These are phyloP conservation scores for Aporrectodea caliginosa DNA, from an alignment of 1,140 invertebrate genomes.

Conservation along the genomic window DNA sequence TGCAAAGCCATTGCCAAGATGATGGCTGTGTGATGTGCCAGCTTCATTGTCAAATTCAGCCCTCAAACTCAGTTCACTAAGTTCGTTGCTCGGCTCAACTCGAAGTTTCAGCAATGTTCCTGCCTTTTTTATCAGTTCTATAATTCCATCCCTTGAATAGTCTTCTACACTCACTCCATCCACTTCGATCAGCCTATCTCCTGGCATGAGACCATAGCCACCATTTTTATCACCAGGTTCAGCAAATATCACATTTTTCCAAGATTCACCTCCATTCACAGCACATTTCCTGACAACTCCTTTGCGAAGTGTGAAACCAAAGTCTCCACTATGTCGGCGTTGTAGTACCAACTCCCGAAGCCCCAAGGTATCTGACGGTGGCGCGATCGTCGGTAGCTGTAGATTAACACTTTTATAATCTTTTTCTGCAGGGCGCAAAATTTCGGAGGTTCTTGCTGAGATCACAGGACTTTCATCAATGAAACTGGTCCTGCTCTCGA, in stretches of 20 bases:
- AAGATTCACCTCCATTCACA: not conserved
- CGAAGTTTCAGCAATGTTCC: conserved; percentile 76
- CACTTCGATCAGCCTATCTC: conserved; percentile 86
- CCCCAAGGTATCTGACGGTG: not conserved
- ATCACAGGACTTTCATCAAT: not conserved
- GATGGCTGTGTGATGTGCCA: no score
- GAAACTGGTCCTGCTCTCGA: not conserved
- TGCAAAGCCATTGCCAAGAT: no score
- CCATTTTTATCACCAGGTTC: conserved; percentile 49
- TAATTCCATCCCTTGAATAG: conserved; percentile 82
- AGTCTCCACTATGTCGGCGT: not conserved
- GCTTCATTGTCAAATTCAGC: not conserved
- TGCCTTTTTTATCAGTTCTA: conserved; percentile 84
- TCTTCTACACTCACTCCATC: conserved; percentile 80
- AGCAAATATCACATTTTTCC: not conserved
- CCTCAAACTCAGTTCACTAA: conserved; percentile 68
- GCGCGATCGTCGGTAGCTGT: not conserved
- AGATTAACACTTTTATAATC: not conserved
- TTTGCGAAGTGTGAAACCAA: not conserved
- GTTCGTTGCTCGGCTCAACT: conserved; percentile 62
- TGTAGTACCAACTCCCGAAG: not conserved
- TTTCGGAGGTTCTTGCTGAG: not conserved
- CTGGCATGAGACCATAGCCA: conserved; percentile 78
- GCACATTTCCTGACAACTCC: not conserved
- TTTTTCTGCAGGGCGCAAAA: not conserved